These are phyloP conservation scores for Myotis myotis DNA, from an alignment of 2,797 vertebrate genomes.

Conservation along the genomic window DNA sequence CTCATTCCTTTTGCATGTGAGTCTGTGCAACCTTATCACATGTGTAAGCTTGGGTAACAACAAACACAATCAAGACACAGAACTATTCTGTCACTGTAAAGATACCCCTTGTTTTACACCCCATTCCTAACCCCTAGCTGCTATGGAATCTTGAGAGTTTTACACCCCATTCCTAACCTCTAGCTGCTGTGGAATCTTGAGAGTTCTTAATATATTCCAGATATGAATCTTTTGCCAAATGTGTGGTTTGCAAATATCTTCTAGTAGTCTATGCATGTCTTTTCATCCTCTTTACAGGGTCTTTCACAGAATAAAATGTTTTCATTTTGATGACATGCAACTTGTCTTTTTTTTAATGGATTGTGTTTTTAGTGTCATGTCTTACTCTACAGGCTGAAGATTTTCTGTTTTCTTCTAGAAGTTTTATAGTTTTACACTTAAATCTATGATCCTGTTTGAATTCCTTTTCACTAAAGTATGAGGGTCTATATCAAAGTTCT, in stretches of 20 bases:
- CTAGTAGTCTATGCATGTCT: neutral
- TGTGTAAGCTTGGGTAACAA: neutral
- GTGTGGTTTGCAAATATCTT: neutral
- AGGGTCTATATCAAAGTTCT: neutral
- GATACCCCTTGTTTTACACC: neutral
- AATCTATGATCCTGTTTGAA: neutral
- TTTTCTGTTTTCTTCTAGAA: slow-evolving; percentile 22
- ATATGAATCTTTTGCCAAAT: neutral
- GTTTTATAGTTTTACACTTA: neutral
- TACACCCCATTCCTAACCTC: rapidly evolving
- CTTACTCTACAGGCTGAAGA: neutral
- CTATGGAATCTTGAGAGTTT: too few species aligned
- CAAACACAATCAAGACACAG: neutral
- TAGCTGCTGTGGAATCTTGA: neutral
- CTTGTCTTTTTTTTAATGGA: neutral
- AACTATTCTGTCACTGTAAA: neutral
- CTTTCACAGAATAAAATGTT: neutral
- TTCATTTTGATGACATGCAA: neutral
- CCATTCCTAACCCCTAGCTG: neutral
- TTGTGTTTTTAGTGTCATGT: neutral
- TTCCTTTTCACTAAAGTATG: neutral
- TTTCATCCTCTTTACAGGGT: neutral
- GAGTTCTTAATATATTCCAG: neutral
- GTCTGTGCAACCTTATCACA: neutral
- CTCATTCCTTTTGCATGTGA: neutral